Percentiles rank a stretch among this genome's conserved stretches.
These are phyloP conservation scores for Caloenas nicobarica DNA, from an alignment of 2,113 vertebrate species.

Conservation along the genomic window DNA sequence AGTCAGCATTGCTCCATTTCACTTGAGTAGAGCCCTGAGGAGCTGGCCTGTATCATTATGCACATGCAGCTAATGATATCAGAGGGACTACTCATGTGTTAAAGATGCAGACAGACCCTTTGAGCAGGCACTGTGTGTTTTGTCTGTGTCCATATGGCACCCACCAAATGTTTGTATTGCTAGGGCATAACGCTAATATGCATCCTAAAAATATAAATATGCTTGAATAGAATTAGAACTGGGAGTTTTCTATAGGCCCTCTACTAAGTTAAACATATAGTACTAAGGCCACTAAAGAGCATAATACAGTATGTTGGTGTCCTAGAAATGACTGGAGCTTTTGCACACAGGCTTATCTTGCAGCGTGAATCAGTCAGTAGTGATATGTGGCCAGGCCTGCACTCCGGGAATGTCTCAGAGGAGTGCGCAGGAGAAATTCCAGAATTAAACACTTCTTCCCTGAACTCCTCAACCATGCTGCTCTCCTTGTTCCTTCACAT, in stretches of 20 bases:
- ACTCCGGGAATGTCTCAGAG: neutral
- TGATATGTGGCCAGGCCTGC: neutral
- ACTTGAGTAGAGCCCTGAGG: neutral
- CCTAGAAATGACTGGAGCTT: neutral
- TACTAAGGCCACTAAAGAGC: neutral
- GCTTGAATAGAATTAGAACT: neutral
- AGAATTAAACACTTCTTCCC: neutral
- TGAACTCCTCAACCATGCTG: neutral
- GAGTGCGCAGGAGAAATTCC: neutral
- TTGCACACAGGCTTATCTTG: neutral
- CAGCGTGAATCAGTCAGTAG: neutral
- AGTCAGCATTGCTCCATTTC: neutral
- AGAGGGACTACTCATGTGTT: neutral
- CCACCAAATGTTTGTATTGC: neutral
- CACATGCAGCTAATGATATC: neutral
- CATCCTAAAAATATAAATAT: neutral
- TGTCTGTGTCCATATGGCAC: neutral
- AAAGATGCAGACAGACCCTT: neutral
- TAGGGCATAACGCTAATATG: neutral
- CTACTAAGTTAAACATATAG: neutral
- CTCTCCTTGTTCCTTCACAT: neutral
- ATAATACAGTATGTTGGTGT: neutral
- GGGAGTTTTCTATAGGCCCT: neutral
- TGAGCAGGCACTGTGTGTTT: neutral
- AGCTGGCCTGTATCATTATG: neutral